Evolutionary conservation across 2,113 vertebrate species (phyloP).

Genomic region (Festucalex cinctus): DNA sequence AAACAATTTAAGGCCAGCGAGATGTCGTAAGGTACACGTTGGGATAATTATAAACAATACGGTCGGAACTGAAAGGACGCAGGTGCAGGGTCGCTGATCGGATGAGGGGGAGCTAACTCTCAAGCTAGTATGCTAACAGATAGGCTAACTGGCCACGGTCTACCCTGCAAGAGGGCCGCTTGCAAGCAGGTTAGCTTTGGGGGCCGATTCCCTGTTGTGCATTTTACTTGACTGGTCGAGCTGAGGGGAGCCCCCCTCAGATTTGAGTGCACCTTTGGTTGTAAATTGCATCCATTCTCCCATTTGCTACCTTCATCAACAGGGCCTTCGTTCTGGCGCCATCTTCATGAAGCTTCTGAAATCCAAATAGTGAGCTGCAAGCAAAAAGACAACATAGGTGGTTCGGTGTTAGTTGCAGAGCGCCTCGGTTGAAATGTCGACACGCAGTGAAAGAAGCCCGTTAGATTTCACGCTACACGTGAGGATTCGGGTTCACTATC

Average conservation of each 20-base stretch:
- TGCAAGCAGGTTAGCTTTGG: constrained; percentile 3
- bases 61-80: constrained; percentile 21
- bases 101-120: constrained; percentile 45
- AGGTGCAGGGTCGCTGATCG: constrained; percentile 56
- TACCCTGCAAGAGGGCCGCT: constrained; percentile 45
- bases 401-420: constrained; percentile 66
- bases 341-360: constrained; percentile 98
- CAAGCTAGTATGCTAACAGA: constrained; percentile 39
- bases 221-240: not conserved
- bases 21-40: not conserved
- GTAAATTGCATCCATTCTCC: constrained; percentile 17
- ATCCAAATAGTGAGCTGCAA: constrained; percentile 92
- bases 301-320: constrained; percentile 84
- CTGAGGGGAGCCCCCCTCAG: not conserved
- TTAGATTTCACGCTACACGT: constrained; percentile 22
- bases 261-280: not conserved
- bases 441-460: constrained; percentile 21
- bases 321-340: constrained; percentile 98
- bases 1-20: not conserved
- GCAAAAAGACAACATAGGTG: constrained; percentile 74
- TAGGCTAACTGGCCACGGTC: constrained; percentile 57
- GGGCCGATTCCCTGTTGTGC: constrained; percentile 24
- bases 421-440: constrained; percentile 28
- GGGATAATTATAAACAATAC: not conserved
- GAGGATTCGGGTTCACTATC: constrained; percentile 15